Conservation (phyloP, 2,888 invertebrate species). For the Melinaea marsaeus region DNA sequence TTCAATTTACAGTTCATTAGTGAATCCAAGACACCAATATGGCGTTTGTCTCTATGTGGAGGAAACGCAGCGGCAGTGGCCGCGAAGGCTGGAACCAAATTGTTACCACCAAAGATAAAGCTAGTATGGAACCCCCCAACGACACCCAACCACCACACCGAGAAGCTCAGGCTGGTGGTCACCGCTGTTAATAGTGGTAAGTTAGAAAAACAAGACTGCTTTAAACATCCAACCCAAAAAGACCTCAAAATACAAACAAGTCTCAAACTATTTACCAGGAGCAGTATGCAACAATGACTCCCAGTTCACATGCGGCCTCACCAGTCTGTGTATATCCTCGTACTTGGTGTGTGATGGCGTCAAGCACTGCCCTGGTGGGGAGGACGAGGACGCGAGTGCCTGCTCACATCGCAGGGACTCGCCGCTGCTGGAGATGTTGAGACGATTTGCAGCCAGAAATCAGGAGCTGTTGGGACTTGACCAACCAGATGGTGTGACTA, state of each 20-base stretch:
- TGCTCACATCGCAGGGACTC: conserved; percentile 64
- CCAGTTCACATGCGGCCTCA: conserved; percentile 62
- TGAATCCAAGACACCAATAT: conserved; percentile 68
- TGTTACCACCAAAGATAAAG: conserved; percentile 75
- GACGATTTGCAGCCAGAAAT: conserved; percentile 65
- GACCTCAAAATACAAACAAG: too few species aligned
- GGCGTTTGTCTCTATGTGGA: conserved; percentile 77
- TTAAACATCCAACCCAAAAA: too few species aligned
- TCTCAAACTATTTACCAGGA: conserved; percentile 41
- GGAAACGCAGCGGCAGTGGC: conserved; percentile 75
- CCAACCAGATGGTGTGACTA: conserved; percentile 61
- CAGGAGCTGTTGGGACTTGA: conserved; percentile 66
- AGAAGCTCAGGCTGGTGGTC: conserved; percentile 67
- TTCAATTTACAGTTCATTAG: conserved; percentile 56
- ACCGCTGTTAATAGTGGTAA: conserved; percentile 71
- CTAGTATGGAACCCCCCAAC: conserved; percentile 76
- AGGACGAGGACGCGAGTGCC: conserved; percentile 72
- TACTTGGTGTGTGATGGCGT: conserved; percentile 82
- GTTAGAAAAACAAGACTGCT: conserved; percentile 22
- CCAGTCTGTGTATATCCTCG: conserved; percentile 80
- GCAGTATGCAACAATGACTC: conserved; percentile 62
- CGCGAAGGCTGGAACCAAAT: conserved; percentile 62
- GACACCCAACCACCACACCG: conserved; percentile 66
- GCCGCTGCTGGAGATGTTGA: conserved; percentile 62
- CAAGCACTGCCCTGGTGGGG: conserved; percentile 81